Evolutionary conservation across 2,113 vertebrate species (phyloP).

Genomic region (Phoxinus phoxinus): DNA sequence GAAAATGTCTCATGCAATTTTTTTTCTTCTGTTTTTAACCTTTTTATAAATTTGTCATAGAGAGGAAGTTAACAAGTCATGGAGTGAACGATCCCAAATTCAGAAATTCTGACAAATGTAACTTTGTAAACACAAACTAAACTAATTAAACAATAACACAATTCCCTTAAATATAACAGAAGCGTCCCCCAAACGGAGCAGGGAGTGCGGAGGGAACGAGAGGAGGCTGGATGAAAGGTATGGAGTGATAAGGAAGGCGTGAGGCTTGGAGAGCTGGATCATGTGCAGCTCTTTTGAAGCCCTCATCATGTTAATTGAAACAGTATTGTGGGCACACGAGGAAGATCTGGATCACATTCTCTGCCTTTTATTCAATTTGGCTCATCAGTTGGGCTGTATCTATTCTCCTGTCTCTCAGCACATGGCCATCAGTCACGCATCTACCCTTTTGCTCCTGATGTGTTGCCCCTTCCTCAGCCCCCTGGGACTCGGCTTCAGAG

Average conservation of each 20-base stretch:
- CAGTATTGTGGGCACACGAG: slow-evolving; percentile 70
- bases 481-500: slow-evolving; percentile 64
- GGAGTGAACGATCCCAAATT: neutral
- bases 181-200: neutral
- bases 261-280: slow-evolving; percentile 70
- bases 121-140: too few relatives aligned
- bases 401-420: slow-evolving; percentile 57
- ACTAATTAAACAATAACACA: neutral
- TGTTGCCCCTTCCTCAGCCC: slow-evolving; percentile 80
- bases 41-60: neutral
- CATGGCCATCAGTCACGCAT: slow-evolving; percentile 78
- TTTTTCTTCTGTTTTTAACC: neutral
- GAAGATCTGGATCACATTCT: slow-evolving; percentile 78
- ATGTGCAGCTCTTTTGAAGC: slow-evolving; percentile 77
- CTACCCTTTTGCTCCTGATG: slow-evolving; percentile 75
- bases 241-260: slow-evolving; percentile 64
- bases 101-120: neutral
- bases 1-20: neutral
- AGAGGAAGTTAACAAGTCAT: neutral
- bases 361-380: slow-evolving; percentile 74
- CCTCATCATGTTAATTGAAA: slow-evolving; percentile 76
- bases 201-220: neutral
- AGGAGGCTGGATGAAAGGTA: slow-evolving; percentile 62
- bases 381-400: slow-evolving; percentile 62
- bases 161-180: neutral